phyloP scores from a whole-genome alignment of 1,140 invertebrate genomes.

The Dolichoris vasculosae region DNA sequence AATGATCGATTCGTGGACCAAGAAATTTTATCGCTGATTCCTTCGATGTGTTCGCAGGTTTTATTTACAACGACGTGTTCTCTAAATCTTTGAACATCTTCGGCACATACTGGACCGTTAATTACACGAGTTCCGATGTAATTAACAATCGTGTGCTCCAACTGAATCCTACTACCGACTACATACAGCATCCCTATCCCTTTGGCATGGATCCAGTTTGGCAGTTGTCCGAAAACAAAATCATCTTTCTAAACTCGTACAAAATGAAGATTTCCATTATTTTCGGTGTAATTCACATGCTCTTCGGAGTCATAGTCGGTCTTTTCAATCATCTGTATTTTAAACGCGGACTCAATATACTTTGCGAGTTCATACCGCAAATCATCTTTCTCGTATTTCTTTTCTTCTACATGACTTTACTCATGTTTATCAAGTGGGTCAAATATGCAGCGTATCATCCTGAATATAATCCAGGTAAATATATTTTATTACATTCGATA shows the following conservation, averaged over 20 bases:
- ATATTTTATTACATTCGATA: not conserved
- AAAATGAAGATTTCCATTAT: slow-evolving; percentile 98
- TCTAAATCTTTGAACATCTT: slow-evolving; percentile 98
- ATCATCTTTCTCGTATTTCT: slow-evolving; percentile 87
- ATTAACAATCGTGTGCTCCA: slow-evolving; percentile 75
- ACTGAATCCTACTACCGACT: slow-evolving; percentile 81
- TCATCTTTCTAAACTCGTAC: slow-evolving; percentile 93
- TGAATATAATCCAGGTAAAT: slow-evolving; percentile 56
- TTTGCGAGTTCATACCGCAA: slow-evolving; percentile 92
- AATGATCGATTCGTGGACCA: too few species aligned
- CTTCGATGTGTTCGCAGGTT: slow-evolving; percentile 95
- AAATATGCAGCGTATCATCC: slow-evolving; percentile 78
- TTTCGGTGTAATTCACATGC: slow-evolving; percentile 92
- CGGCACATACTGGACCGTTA: slow-evolving; percentile 89
- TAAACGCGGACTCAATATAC: slow-evolving; percentile 82
- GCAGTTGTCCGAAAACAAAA: slow-evolving; percentile 89
- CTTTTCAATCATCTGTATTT: slow-evolving; percentile 90
- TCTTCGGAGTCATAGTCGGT: slow-evolving; percentile 90
- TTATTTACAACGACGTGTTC: slow-evolving; percentile 99
- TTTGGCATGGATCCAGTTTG: slow-evolving; percentile 96
- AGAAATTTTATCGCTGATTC: slow-evolving; percentile 94
- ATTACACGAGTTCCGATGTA: slow-evolving; percentile 75
- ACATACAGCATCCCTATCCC: slow-evolving; percentile 82
- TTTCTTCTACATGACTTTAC: slow-evolving; percentile 90
- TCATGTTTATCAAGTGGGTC: slow-evolving; percentile 95